These are phyloP conservation scores for Hybos culiciformis DNA, from an alignment of 2,888 invertebrate genomes.

Conservation along the genomic window DNA sequence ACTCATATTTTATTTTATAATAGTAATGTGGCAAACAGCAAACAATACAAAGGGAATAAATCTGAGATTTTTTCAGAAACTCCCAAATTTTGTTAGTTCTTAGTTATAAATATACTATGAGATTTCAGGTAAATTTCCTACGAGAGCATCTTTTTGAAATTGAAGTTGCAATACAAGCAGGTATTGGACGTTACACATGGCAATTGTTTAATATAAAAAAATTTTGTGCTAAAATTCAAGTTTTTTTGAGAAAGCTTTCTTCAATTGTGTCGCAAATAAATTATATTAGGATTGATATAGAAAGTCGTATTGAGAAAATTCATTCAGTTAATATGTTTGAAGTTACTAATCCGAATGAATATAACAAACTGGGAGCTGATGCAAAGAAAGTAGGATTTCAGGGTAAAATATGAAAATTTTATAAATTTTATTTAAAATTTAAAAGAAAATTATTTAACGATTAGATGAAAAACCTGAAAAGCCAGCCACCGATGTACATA, in stretches of 20 bases:
- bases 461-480: background rate
- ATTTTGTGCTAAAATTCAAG: conserved; percentile 47
- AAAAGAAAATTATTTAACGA: background rate
- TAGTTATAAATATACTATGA: conserved; percentile 2
- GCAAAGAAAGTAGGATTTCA: background rate
- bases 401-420: background rate
- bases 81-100: too few species aligned
- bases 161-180: conserved; percentile 65
- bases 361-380: background rate
- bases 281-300: conserved; percentile 50
- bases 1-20: too few species aligned
- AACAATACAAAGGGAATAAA: too few species aligned
- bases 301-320: conserved; percentile 42
- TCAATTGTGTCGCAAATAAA: conserved; percentile 55
- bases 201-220: conserved; percentile 67
- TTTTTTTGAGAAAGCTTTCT: conserved; percentile 43
- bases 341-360: conserved; percentile 16
- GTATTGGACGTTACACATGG: conserved; percentile 73
- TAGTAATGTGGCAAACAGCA: too few species aligned
- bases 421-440: background rate
- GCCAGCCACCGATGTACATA: too few species aligned
- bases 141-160: conserved; percentile 53
- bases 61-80: too few species aligned
- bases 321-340: conserved; percentile 41
- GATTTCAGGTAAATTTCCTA: conserved; percentile 46